phyloP scores from a whole-genome alignment of 1,140 invertebrate genomes.

The Drosophila pseudoananassae region DNA sequence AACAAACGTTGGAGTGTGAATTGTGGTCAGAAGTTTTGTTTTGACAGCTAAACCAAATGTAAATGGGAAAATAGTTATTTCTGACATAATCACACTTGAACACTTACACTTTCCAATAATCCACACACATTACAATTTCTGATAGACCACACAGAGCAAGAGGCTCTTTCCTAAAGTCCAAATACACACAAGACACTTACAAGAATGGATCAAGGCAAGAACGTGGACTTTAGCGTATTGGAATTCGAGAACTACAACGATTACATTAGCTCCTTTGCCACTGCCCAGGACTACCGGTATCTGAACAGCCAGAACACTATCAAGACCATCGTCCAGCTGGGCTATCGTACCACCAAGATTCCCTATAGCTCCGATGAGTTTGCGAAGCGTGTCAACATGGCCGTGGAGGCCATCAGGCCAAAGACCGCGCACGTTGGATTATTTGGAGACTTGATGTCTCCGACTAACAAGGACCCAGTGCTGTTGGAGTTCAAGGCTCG shows the following conservation, averaged over 20 bases:
- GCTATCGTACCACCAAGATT: conserved; percentile 64
- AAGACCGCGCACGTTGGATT: conserved; percentile 19
- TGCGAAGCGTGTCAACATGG: conserved; percentile 37
- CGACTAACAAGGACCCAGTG: conserved; percentile 53
- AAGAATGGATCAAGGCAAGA: conserved; percentile 24
- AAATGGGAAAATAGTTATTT: neutral
- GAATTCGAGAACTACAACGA: conserved; percentile 57
- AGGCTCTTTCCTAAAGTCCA: neutral
- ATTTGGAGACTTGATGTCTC: conserved; percentile 40
- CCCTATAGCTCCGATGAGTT: conserved; percentile 61
- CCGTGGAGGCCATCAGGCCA: conserved; percentile 56
- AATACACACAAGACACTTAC: conserved; percentile 1
- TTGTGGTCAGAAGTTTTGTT: neutral
- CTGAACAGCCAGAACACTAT: conserved; percentile 24
- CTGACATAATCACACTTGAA: neutral
- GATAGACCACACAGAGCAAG: neutral
- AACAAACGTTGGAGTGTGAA: neutral
- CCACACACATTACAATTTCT: conserved; percentile 22
- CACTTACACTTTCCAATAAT: conserved; percentile 25
- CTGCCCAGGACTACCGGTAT: conserved; percentile 47
- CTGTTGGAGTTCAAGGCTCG: conserved; percentile 55
- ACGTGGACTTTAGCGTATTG: conserved; percentile 56
- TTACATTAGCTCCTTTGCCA: conserved; percentile 68
- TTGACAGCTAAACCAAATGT: conserved; percentile 25
- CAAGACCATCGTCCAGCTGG: conserved; percentile 56